phyloP scores from a whole-genome alignment of 2,888 invertebrate species.

The Drosophila anceps region DNA sequence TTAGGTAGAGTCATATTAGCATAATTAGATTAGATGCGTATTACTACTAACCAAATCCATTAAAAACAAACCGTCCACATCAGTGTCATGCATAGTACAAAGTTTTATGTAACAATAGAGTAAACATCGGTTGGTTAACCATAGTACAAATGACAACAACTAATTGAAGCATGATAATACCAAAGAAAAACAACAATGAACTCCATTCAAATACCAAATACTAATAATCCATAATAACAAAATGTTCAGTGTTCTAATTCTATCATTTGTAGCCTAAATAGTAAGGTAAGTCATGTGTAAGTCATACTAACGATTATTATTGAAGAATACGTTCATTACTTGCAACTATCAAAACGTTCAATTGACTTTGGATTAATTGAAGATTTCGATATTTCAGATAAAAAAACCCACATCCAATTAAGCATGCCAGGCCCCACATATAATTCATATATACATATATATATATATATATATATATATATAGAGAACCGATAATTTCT shows the following conservation, averaged over 20 bases:
- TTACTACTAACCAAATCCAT: background rate
- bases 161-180: slow-evolving; percentile 27
- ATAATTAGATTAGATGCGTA: slow-evolving; percentile 7
- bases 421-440: slow-evolving; percentile 23
- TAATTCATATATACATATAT: background rate
- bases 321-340: slow-evolving; percentile 6
- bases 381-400: slow-evolving; percentile 9
- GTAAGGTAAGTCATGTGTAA: slow-evolving; percentile 40
- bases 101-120: slow-evolving; percentile 2
- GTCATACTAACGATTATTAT: slow-evolving; percentile 20
- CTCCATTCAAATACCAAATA: slow-evolving; percentile 5
- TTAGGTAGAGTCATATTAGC: slow-evolving; percentile 8
- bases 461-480: no score
- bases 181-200: background rate
- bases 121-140: slow-evolving; percentile 14
- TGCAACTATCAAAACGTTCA: background rate
- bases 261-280: slow-evolving; percentile 34
- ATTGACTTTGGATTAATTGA: background rate
- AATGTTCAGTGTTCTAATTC: slow-evolving; percentile 22
- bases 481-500: no score
- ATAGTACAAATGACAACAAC: background rate
- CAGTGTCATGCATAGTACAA: slow-evolving; percentile 3
- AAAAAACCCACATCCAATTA: background rate
- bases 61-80: background rate
- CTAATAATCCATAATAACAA: slow-evolving; percentile 17